phyloP scores from a whole-genome alignment of 1,140 invertebrate genomes.

The Ceratina australensis region DNA sequence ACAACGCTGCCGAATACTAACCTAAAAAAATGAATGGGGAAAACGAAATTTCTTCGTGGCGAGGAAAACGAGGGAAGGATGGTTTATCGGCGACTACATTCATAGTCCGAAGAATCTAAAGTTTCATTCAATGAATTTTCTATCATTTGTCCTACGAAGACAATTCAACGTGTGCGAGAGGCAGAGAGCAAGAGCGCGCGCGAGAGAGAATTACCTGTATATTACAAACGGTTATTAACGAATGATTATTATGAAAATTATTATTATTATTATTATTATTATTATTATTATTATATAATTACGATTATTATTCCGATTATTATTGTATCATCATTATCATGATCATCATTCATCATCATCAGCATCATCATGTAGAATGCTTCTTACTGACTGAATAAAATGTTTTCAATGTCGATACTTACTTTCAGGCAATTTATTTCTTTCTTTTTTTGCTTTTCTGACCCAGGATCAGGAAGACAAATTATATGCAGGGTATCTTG shows the following conservation, averaged over 20 bases:
- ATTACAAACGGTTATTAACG: constrained; percentile 73
- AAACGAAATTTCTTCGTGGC: constrained; percentile 74
- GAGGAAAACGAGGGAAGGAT: constrained; percentile 71
- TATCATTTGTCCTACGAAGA: constrained; percentile 70
- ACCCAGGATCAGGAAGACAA: no score
- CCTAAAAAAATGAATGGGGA: constrained; percentile 39
- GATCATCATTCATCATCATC: constrained; percentile 61
- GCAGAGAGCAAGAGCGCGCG: constrained; percentile 26
- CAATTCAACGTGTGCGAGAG: constrained; percentile 67
- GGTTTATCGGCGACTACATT: constrained; percentile 78
- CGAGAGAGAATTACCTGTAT: constrained; percentile 67
- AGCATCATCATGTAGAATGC: constrained; percentile 76
- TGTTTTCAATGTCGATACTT: constrained; percentile 73
- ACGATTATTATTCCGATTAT: constrained; percentile 56
- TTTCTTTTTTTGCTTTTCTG: background rate
- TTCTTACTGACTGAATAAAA: constrained; percentile 80
- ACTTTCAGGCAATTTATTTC: constrained; percentile 1
- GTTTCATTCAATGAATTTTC: constrained; percentile 72
- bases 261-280: constrained; percentile 36
- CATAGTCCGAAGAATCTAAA: constrained; percentile 72
- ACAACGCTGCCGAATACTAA: constrained; percentile 71
- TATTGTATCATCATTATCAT: constrained; percentile 62
- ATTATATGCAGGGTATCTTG: no score
- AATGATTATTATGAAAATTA: constrained; percentile 55
- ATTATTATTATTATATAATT: constrained; percentile 57